Conservation (phyloP, 2,113 vertebrate species). For the Ahaetulla prasina region DNA sequence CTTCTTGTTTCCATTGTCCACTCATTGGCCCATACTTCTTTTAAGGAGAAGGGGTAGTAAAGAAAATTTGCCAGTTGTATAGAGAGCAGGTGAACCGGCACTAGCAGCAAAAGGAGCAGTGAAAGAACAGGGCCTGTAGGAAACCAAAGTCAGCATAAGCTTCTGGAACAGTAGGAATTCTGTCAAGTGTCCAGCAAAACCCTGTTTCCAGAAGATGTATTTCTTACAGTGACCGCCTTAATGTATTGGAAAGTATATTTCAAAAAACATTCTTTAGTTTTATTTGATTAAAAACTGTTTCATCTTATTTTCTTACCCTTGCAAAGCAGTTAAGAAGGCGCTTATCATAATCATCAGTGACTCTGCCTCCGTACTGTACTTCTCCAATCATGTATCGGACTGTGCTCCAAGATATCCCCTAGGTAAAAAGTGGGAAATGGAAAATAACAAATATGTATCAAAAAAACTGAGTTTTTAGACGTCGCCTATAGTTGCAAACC, state of each 20-base stretch:
- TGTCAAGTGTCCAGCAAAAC: not conserved
- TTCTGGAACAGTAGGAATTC: not conserved
- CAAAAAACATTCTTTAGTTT: not conserved
- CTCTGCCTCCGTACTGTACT: slow-evolving; percentile 76
- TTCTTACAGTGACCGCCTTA: not conserved
- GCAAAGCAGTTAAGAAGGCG: slow-evolving; percentile 78
- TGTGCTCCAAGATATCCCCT: slow-evolving; percentile 74
- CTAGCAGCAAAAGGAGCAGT: not conserved
- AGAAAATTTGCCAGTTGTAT: not conserved
- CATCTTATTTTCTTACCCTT: slow-evolving; percentile 61
- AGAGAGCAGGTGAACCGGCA: not conserved
- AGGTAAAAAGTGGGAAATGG: not conserved
- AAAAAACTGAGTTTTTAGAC: slow-evolving; percentile 11
- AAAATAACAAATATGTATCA: not conserved
- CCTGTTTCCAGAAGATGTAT: not conserved
- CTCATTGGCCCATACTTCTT: not conserved
- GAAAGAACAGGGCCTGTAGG: not conserved
- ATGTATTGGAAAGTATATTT: not conserved
- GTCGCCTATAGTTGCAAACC: not conserved
- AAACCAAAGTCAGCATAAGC: not conserved
- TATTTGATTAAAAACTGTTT: slow-evolving; percentile 8
- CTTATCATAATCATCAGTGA: slow-evolving; percentile 78
- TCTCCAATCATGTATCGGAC: slow-evolving; percentile 78
- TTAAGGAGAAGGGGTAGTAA: not conserved
- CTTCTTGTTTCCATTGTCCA: not conserved